Evolutionary conservation across 2,113 vertebrate genomes (phyloP).

Genomic region (Caranx ignobilis): DNA sequence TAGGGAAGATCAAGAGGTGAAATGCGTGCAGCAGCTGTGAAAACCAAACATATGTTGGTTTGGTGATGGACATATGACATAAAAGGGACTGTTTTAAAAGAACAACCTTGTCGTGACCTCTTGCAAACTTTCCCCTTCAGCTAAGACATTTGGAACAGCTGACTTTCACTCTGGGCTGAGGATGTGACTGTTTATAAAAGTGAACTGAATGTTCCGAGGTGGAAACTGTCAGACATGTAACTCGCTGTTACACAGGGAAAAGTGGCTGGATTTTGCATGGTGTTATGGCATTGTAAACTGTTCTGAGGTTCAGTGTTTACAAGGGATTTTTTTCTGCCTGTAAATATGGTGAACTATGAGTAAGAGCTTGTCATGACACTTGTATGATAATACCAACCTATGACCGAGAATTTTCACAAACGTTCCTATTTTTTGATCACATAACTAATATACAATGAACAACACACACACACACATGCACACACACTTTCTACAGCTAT

Average conservation of each 20-base stretch:
- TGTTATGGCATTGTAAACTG: slow-evolving; percentile 18
- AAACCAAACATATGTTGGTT: not conserved
- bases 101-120: slow-evolving; percentile 41
- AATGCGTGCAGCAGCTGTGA: slow-evolving; percentile 32
- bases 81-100: slow-evolving; percentile 39
- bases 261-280: slow-evolving; percentile 8
- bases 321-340: slow-evolving; percentile 14
- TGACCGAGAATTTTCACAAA: not conserved
- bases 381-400: not conserved
- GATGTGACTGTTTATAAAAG: slow-evolving; percentile 53
- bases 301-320: slow-evolving; percentile 33
- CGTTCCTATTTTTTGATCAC: not conserved
- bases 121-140: slow-evolving; percentile 34
- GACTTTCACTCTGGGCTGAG: slow-evolving; percentile 32
- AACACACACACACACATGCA: too few relatives aligned
- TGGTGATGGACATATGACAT: slow-evolving; percentile 12
- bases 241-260: slow-evolving; percentile 22
- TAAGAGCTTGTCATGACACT: slow-evolving; percentile 15
- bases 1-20: slow-evolving; percentile 92
- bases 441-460: too few relatives aligned
- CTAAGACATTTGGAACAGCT: slow-evolving; percentile 45
- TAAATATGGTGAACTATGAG: not conserved
- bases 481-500: not conserved
- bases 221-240: slow-evolving; percentile 17
- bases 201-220: slow-evolving; percentile 47